Conservation (phyloP, 2,888 invertebrate species). For the Acleris emargana region DNA sequence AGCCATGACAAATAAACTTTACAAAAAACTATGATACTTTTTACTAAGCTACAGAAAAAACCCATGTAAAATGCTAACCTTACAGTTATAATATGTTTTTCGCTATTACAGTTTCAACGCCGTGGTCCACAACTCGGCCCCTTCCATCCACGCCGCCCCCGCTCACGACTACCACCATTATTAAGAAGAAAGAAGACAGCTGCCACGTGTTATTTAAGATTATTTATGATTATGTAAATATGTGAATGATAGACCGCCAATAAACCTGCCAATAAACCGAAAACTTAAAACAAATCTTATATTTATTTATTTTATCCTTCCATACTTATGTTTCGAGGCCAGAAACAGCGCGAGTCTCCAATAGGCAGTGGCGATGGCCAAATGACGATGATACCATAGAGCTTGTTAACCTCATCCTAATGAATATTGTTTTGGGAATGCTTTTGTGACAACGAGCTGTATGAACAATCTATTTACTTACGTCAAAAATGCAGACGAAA, state of each 20-base stretch:
- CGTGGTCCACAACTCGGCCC: slow-evolving; percentile 46
- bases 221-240: slow-evolving; percentile 54
- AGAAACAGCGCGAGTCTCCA: too few species aligned
- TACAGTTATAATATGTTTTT: neutral
- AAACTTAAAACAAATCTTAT: slow-evolving; percentile 35
- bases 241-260: slow-evolving; percentile 42
- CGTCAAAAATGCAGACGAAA: too few species aligned
- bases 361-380: too few species aligned
- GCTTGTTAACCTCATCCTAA: too few species aligned
- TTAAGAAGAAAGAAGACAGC: slow-evolving; percentile 14
- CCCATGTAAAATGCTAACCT: neutral
- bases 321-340: too few species aligned
- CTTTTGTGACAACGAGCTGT: too few species aligned
- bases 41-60: neutral
- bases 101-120: slow-evolving; percentile 50
- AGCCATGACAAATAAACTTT: neutral
- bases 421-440: too few species aligned
- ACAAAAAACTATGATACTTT: neutral
- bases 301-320: too few species aligned
- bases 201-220: slow-evolving; percentile 37
- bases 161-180: slow-evolving; percentile 40
- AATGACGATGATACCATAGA: too few species aligned
- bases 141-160: slow-evolving; percentile 46
- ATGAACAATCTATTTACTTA: too few species aligned
- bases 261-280: slow-evolving; percentile 49